These are phyloP conservation scores for Gulo gulo DNA, from an alignment of 2,113 vertebrate species.

Conservation along the genomic window DNA sequence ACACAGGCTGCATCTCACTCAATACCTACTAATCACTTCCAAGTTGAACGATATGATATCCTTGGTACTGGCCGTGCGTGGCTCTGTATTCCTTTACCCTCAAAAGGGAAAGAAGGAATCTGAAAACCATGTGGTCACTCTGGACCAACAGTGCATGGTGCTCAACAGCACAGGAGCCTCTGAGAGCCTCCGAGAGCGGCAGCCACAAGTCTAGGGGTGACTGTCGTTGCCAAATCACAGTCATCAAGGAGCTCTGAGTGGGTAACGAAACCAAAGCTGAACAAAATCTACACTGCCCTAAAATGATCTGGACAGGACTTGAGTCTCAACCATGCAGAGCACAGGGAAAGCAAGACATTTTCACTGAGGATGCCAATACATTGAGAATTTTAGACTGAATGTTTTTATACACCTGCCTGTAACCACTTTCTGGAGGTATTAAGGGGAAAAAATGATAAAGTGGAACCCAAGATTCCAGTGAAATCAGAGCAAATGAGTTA, in stretches of 20 bases:
- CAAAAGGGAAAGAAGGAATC: neutral
- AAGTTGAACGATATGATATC: neutral
- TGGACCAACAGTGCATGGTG: neutral
- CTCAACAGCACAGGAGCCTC: neutral
- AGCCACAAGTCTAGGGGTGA: neutral
- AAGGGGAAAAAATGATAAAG: neutral
- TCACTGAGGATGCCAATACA: neutral
- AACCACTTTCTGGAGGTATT: neutral
- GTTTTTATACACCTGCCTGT: neutral
- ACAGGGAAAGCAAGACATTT: neutral
- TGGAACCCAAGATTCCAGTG: neutral
- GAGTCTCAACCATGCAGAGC: neutral
- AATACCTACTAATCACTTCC: neutral
- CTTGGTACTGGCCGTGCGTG: neutral
- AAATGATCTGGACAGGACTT: neutral
- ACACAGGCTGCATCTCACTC: neutral
- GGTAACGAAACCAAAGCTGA: neutral
- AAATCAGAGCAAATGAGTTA: slow-evolving; percentile 1
- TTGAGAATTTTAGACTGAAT: neutral
- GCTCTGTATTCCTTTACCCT: neutral
- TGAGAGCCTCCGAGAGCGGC: rapidly evolving
- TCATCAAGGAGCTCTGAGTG: neutral
- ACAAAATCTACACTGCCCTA: neutral
- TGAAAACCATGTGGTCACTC: neutral
- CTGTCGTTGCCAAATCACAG: rapidly evolving